Conservation (phyloP, 1,140 invertebrate species). For the Popillia japonica region DNA sequence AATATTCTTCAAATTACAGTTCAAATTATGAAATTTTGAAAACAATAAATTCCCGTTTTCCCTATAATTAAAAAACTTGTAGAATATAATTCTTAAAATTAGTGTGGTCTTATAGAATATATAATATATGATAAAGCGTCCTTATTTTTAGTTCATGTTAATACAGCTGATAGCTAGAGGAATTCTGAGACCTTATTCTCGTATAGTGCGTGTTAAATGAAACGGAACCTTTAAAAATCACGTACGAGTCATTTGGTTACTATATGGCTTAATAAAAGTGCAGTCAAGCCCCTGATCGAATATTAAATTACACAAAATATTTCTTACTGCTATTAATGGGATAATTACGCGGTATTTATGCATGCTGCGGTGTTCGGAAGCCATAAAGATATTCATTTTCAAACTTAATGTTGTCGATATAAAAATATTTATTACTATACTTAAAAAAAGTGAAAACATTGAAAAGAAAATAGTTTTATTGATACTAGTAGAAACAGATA, state of each 20-base stretch:
- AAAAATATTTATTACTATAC: constrained; percentile 1
- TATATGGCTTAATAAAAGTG: neutral
- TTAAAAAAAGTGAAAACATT: neutral
- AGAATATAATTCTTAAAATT: too few relatives aligned
- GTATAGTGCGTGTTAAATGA: neutral
- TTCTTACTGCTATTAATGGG: neutral
- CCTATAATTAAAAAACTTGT: too few relatives aligned
- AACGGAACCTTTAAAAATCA: neutral
- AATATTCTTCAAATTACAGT: too few relatives aligned
- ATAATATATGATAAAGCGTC: too few relatives aligned
- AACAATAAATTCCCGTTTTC: too few relatives aligned
- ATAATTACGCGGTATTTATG: neutral
- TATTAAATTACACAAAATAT: neutral
- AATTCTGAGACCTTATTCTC: too few relatives aligned
- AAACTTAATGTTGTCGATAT: neutral
- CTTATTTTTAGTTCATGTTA: too few relatives aligned
- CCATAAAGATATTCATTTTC: neutral
- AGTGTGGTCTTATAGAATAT: too few relatives aligned
- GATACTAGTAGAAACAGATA: neutral
- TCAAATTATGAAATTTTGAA: too few relatives aligned
- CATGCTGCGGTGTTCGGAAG: neutral
- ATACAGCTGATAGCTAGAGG: too few relatives aligned
- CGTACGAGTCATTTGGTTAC: neutral
- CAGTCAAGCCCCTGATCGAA: neutral
- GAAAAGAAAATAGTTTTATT: neutral